A percentile compares a stretch with the other conserved stretches of the same genome.
Evolutionary conservation across 2,888 invertebrate species (phyloP).

Genomic region (Crocallis elinguaria): DNA sequence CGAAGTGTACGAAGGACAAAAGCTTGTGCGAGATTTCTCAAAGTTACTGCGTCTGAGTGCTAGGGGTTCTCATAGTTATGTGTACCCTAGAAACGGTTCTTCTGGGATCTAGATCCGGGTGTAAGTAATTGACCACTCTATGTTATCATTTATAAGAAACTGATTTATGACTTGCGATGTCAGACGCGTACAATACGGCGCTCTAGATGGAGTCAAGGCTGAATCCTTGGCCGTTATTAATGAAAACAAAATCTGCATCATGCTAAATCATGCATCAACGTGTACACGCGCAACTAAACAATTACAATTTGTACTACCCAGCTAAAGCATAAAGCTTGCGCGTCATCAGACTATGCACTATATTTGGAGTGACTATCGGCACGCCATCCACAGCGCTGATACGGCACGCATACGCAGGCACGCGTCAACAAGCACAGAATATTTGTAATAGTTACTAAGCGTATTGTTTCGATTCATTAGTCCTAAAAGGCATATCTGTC

Average conservation of each 20-base stretch:
- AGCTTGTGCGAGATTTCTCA: too few relatives aligned
- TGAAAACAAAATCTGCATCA: neutral
- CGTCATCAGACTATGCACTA: conserved; percentile 19
- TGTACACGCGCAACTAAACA: conserved; percentile 3
- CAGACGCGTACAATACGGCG: too few relatives aligned
- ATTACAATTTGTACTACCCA: conserved; percentile 9
- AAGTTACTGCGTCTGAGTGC: too few relatives aligned
- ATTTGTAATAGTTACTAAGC: neutral
- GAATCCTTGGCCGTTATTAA: neutral
- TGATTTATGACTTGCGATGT: too few relatives aligned
- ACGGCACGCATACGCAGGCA: conserved; percentile 7
- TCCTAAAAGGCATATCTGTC: neutral
- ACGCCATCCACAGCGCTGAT: conserved; percentile 1
- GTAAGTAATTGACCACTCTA: too few relatives aligned
- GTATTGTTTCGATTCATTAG: conserved; percentile 1
- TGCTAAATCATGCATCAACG: neutral
- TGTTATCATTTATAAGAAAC: too few relatives aligned
- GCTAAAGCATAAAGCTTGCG: neutral
- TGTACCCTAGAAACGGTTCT: too few relatives aligned
- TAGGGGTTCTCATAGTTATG: too few relatives aligned
- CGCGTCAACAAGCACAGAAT: neutral
- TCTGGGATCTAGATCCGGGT: too few relatives aligned
- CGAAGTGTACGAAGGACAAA: too few relatives aligned
- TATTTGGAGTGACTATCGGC: conserved; percentile 4
- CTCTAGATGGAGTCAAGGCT: neutral